Base-by-base conservation (phyloP, 2,113 vertebrate genomes). In the Pseudorectes ferrugineus region DNA sequence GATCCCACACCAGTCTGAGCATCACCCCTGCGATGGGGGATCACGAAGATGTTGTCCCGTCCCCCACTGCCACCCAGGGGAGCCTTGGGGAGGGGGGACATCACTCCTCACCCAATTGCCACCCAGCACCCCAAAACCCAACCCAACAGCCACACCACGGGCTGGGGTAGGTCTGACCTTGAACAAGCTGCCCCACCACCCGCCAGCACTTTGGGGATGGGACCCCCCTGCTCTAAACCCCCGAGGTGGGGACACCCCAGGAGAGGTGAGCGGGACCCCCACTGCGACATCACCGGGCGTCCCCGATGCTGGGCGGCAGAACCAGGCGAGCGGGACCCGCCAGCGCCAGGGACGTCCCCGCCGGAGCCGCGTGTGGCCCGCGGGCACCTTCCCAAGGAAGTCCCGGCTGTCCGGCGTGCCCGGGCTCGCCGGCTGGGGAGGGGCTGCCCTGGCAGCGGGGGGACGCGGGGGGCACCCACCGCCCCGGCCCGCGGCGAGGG, bases 301-400 rank as follows among this genome's bases (percentile, higher is more conserved):
- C 84, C 10, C 1, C 1, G 3, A 12, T 17, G 65, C 76, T 18
- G 6, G 58, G 82, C 0, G 3, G 87, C 67, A 76, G 63, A 96
- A 91, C 94, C 72, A 80, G 94, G 94, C 10, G 11, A 86, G 95
- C 72, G 24, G 76, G 89, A 86, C 92, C 66, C 61, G 1, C 58
- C 48, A 46, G 87, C 9, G 3, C 54, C 17, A 2, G 73, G 84
- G 88, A 59, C 38, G 16, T 73, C 94, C 88, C 63, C 29, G n/a
- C 28, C 4, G 28, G 81, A 81, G 91, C 85, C 14, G 5, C 23
- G 49, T 61, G 85, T 58, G 5, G 72, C 94, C 92, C 7, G 74
- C 65, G 10, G 88, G 94, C 88, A 92, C 90, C 92, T 95, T 93
- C 95, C 92, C 92, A 94, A 96, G 94, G 94, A 93, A 95, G 88